Evolutionary conservation across 2,888 invertebrate genomes (phyloP).

Genomic region (Plagodis pulveraria): DNA sequence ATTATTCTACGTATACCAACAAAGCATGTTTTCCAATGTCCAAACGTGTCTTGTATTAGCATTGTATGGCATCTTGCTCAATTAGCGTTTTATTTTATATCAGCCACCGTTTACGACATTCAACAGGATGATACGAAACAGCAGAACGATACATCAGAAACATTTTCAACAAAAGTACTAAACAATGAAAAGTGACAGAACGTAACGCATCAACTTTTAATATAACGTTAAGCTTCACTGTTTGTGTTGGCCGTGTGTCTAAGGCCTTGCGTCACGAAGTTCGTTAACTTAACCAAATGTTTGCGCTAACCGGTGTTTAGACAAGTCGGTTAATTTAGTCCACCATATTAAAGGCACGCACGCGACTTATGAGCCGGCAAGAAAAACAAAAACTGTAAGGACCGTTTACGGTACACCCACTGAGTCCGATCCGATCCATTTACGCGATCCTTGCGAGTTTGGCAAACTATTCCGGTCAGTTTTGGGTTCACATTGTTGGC

Average conservation of each 20-base stretch:
- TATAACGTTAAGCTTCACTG: constrained; percentile 40
- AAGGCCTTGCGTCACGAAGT: constrained; percentile 55
- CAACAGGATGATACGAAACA: background rate
- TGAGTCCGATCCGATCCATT: background rate
- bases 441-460: no score
- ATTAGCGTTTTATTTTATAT: no score
- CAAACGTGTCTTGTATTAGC: no score
- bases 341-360: constrained; percentile 68
- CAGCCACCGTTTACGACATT: no score
- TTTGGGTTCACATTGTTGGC: no score
- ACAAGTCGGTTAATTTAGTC: constrained; percentile 68
- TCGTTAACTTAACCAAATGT: constrained; percentile 62
- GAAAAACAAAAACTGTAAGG: constrained; percentile 52
- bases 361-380: constrained; percentile 53
- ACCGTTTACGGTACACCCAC: background rate
- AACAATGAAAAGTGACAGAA: constrained; percentile 13
- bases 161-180: constrained; percentile 1
- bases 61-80: no score
- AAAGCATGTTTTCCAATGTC: no score
- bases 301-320: constrained; percentile 64
- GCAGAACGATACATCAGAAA: background rate
- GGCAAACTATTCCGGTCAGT: no score
- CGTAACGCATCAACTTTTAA: constrained; percentile 40
- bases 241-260: constrained; percentile 43
- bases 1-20: no score